A percentile compares a stretch with the other conserved stretches of the same genome.
Evolutionary conservation across 2,113 vertebrate species (phyloP).

Genomic region (Rostratula benghalensis): DNA sequence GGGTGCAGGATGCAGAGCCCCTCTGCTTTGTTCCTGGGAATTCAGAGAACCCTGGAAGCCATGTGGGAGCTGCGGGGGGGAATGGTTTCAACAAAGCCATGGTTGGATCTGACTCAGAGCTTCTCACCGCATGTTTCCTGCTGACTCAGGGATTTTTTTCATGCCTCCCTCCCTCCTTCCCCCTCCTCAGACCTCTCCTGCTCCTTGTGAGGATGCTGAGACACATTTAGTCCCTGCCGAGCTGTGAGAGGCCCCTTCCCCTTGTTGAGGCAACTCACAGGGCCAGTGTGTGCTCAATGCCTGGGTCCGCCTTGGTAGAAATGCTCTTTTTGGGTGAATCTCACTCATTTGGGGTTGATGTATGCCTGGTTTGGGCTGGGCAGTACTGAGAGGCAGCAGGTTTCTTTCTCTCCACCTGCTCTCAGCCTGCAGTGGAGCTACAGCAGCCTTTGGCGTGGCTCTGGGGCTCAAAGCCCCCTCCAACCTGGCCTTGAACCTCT

Average conservation of each 20-base stretch:
- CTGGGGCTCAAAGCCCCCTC: neutral
- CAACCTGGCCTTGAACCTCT: no score
- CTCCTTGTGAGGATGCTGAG: neutral
- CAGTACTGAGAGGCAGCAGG: neutral
- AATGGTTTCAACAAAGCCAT: accelerated
- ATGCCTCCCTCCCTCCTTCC: neutral
- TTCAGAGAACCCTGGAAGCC: neutral
- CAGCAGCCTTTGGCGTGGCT: neutral
- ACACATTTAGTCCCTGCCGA: neutral
- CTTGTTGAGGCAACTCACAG: neutral
- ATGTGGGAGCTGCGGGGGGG: neutral
- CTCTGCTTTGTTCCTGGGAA: neutral
- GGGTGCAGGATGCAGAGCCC: neutral
- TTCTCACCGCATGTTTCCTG: neutral
- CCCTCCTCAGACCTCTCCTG: neutral
- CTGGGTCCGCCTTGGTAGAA: accelerated
- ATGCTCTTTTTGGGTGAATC: neutral
- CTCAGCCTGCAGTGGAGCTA: neutral
- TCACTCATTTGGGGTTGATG: accelerated
- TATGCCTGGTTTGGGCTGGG: neutral
- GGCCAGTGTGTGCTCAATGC: neutral
- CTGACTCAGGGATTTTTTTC: neutral
- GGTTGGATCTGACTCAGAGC: neutral
- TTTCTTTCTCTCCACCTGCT: neutral
- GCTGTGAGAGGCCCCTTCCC: neutral